phyloP scores from a whole-genome alignment of 1,140 invertebrate species.

The Acyrthosiphon pisum region DNA sequence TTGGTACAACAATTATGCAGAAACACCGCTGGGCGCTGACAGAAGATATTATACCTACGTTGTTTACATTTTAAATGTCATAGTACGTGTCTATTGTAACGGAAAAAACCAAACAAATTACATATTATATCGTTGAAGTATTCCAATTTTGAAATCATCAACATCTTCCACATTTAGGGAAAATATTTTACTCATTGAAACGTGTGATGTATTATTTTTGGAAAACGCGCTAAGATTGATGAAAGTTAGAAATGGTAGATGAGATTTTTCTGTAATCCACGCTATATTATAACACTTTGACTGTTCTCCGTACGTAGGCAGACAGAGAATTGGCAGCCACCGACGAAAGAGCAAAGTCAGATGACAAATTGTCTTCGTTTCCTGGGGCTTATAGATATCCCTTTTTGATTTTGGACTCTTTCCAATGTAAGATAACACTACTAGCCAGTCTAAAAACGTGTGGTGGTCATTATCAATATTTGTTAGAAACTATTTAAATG shows the following conservation, averaged over 20 bases:
- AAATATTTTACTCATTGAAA: not conserved
- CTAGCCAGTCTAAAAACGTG: not conserved
- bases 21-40: too few species aligned
- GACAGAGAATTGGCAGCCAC: not conserved
- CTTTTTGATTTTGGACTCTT: not conserved
- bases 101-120: not conserved
- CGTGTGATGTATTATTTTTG: not conserved
- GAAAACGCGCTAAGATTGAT: not conserved
- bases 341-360: not conserved
- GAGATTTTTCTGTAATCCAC: not conserved
- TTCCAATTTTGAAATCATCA: not conserved
- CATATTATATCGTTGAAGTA: not conserved
- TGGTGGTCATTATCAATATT: not conserved
- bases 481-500: not conserved
- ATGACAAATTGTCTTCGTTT: conserved; percentile 8
- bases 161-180: not conserved
- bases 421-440: conserved; percentile 22
- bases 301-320: not conserved
- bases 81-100: not conserved
- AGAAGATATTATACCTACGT: too few species aligned
- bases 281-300: not conserved
- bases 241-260: not conserved
- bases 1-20: too few species aligned
- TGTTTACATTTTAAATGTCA: not conserved
- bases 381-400: not conserved